Evolutionary conservation across 2,888 invertebrate species (phyloP), one percentile per base, ranked within the genome.

Genomic region (Hemithea aestivaria): DNA sequence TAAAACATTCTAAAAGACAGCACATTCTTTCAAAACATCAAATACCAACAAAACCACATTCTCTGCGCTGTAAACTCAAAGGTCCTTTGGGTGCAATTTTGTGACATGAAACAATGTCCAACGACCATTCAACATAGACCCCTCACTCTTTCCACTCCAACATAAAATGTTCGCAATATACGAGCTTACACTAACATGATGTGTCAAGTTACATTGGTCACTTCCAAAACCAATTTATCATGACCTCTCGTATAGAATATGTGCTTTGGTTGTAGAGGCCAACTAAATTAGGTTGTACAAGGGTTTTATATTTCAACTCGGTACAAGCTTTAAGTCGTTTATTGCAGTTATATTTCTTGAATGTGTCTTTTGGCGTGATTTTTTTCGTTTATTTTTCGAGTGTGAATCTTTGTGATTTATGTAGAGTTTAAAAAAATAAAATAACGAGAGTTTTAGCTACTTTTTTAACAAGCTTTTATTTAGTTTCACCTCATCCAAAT

Each of bases 281-380:
- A 46, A 39, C 7, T 23, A 12, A 44, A 10, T 44, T 27, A 53
- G 58, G 57, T 20, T 29, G 23, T 32, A 20, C 28, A 22, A 40
- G 25, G 16, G 16, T 16, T 16, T 16, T 16, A 16, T 16, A 16
- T 4, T 50, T 34, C 49, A 48, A 41, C 51, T 48, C 49, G 49
- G 55, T 54, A 48, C 49, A 56, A 58, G 60, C 58, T 59, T 62
- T 58, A 60, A 58, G 53, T 56, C 56, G 56, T 62, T 68, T 71
- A 73, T 70, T 63, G 64, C 66, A 56, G 66, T 71, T 67, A 72
- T 73, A 74, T 73, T 70, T 72, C 72, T 69, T 60, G 51, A 66
- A 61, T 62, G 61, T 56, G 60, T 61, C 55, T 55, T 62, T 66
- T 64, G 62, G 58, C 59, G 61, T 60, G 54, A 57, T 58, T 53